phyloP scores from a whole-genome alignment of 1,140 invertebrate genomes.

The Pinna nobilis region DNA sequence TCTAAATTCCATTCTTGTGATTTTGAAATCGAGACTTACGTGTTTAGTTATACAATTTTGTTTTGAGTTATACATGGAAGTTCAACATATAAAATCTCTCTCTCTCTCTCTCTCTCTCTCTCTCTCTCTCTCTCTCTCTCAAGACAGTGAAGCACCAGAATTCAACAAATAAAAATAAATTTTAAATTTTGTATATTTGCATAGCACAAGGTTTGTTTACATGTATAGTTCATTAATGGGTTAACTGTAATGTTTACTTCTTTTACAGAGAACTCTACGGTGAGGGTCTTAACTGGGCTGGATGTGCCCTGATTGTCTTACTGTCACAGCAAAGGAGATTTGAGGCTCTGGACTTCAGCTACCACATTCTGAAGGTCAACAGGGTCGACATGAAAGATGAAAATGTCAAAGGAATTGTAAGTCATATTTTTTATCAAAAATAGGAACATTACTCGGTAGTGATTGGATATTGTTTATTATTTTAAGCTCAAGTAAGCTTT shows the following conservation, averaged over 20 bases:
- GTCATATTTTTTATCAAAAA: conserved; percentile 72
- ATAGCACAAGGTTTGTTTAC: background rate
- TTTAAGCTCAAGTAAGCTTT: background rate
- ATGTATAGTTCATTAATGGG: background rate
- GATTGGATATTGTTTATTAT: background rate
- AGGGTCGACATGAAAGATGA: conserved; percentile 98
- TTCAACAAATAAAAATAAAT: too few relatives aligned
- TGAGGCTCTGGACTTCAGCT: conserved; percentile 99
- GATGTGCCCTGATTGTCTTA: conserved; percentile 98
- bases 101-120: too few relatives aligned
- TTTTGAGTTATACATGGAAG: too few relatives aligned
- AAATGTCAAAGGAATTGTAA: conserved; percentile 95
- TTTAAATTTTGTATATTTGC: too few relatives aligned
- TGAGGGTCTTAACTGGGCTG: conserved; percentile 99
- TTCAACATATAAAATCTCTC: too few relatives aligned
- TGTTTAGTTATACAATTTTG: too few relatives aligned
- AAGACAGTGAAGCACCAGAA: too few relatives aligned
- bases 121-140: too few relatives aligned
- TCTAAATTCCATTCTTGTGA: too few relatives aligned
- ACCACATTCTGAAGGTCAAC: conserved; percentile 97
- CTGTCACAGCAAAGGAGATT: conserved; percentile 97
- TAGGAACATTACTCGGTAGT: background rate
- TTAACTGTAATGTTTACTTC: conserved; percentile 23
- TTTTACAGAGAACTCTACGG: conserved; percentile 93
- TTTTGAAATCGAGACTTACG: too few relatives aligned